Base-by-base conservation (phyloP, 1,140 invertebrate species). In the Drosophila setifemur region DNA sequence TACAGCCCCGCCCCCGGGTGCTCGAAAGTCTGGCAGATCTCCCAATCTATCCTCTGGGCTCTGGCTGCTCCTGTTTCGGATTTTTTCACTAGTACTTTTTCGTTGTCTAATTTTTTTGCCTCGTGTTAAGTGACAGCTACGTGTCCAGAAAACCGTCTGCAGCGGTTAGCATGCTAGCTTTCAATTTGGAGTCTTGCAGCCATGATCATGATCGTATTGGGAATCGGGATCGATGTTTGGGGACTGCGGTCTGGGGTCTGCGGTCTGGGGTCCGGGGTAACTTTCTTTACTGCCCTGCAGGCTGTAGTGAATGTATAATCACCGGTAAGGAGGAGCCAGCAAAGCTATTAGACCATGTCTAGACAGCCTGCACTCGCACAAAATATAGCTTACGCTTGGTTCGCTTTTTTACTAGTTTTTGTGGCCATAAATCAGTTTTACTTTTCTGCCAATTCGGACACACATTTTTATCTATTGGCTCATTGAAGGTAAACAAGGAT, bases 111-210 rank as follows among this genome's bases (percentile, higher is more conserved):
- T n/a, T 40, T 25, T 9, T 33, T 1, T 2, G 19, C 4, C 37
- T 39, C 44, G 63, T 67, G 45, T 48, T 40, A 58, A 73, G 31
- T 64, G 49, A 66, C 63, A 57, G 73, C 67, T 76, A 44, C 35
- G 44, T 54, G 50, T 45, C 47, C 44, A 19, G 43, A n/a, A 33
- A 35, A 68, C 73, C 77, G 64, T 64, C n/a, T n/a, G n/a, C n/a
- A n/a, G n/a, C n/a, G n/a, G n/a, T 78, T 81, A 71, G 79, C 79
- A 85, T 85, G 79, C 70, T 53, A 72, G 58, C 79, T 79, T 85
- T 85, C 79, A 85, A 85, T 85, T 85, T 74, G 47, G 50, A 5
- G 3, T 18, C 33, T 16, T 12, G 12, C 33, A 68, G 31, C 53
- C 73, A 69, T 54, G 73, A 82, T 73, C 78, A 72, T 31, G 40